Conservation (phyloP, 2,888 invertebrate genomes). For the Gerosis bhagava region DNA sequence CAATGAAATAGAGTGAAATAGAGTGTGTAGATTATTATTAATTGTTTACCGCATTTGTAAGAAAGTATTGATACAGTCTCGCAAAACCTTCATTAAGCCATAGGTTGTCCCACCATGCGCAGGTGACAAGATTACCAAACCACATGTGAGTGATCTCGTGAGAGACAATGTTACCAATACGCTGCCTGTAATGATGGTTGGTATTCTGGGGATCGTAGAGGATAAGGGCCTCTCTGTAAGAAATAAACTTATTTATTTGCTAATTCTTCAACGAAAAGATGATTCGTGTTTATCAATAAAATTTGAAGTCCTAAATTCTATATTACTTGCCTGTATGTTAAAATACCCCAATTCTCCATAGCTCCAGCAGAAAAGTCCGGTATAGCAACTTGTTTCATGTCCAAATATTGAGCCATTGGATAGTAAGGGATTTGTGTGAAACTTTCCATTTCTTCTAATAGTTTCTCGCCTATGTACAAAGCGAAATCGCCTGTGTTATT, state of each 20-base stretch:
- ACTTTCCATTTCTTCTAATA: conserved; percentile 77
- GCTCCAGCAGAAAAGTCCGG: conserved; percentile 91
- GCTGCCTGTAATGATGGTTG: conserved; percentile 82
- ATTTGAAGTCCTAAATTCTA: too few species aligned
- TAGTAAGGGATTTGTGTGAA: conserved; percentile 80
- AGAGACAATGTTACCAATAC: conserved; percentile 85
- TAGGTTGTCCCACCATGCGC: conserved; percentile 88
- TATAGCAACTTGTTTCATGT: conserved; percentile 88
- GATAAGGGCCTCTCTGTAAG: conserved; percentile 82
- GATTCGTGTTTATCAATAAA: too few species aligned
- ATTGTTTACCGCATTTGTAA: conserved; percentile 76
- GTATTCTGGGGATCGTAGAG: conserved; percentile 70
- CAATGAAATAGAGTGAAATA: too few species aligned
- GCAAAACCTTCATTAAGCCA: conserved; percentile 89
- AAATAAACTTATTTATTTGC: too few species aligned
- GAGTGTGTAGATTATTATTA: too few species aligned
- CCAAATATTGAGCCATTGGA: conserved; percentile 68
- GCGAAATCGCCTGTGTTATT: conserved; percentile 65
- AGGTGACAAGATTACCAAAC: conserved; percentile 90
- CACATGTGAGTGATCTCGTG: conserved; percentile 93
- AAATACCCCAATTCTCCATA: conserved; percentile 94
- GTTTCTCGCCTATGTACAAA: conserved; percentile 63
- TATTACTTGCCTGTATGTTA: conserved; percentile 88
- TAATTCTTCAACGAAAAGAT: too few species aligned
- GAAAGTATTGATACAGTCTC: conserved; percentile 86